Base-by-base conservation (phyloP, 30 jellyfish, hydroid and myxozoan genomes). In the Aurelia aurita region DNA sequence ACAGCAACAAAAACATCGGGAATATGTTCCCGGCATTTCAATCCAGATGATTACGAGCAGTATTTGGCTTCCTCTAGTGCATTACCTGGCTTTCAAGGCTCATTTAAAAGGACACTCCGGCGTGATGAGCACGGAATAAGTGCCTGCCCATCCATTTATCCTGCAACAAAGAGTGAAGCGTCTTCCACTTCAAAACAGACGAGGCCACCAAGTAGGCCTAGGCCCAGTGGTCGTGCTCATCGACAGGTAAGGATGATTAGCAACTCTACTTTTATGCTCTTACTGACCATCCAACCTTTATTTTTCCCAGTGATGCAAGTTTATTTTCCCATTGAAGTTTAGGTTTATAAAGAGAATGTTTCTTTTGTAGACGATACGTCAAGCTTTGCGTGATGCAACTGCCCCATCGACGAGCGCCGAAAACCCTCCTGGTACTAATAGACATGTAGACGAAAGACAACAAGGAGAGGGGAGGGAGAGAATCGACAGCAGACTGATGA, bases 61-160 rank as follows among this genome's bases (percentile, higher is more conserved):
- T n/a, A n/a, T 63, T 63, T 63, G 44, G 47, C 75, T 63, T n/a
- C 28, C 22, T 27, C 75, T 63, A 35, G 18, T 63, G 35, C 75
- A 5, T 35, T 63, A 5, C 35, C 35, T 19, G 35, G 35, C 75
- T 63, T 63, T 27, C 8, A 22, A 63, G 44, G 75, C 44, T n/a
- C 75, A 20, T 23, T 63, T 63, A 19, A 13, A 35, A 29, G 75
- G 47, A 63, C 75, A 29, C 27, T 63, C 47, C 44, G 75, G 27
- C 75, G 47, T 63, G 75, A 63, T 63, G 75, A 63, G 47, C 75
- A 63, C 47, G 47, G 75, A 63, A 63, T 63, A 63, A n/a, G 75
- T 27, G 21, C 75, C 44, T 63, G 13, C 35, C 75, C 18, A n/a
- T 65, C 55, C 55, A 65, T 65, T 26, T 65, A 65, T 65, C 51